These are phyloP conservation scores for Hypena proboscidalis DNA, from an alignment of 2,888 invertebrate genomes.

Conservation along the genomic window DNA sequence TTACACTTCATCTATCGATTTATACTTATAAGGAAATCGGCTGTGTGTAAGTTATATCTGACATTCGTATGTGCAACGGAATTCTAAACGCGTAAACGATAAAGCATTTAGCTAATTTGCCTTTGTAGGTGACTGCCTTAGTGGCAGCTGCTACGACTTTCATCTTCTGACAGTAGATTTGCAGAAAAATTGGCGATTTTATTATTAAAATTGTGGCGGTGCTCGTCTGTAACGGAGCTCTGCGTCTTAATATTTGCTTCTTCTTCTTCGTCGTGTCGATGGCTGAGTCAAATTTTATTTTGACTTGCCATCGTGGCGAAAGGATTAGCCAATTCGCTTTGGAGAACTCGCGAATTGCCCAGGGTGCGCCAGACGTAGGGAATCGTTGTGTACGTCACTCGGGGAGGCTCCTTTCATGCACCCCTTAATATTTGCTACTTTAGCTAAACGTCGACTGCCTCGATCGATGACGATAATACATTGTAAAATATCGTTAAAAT, in stretches of 20 bases:
- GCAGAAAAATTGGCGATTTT: neutral
- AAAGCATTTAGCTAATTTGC: neutral
- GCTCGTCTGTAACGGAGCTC: neutral
- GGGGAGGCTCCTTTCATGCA: too few relatives aligned
- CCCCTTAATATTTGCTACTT: too few relatives aligned
- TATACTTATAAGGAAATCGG: neutral
- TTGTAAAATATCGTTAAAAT: too few relatives aligned
- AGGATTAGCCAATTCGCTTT: neutral
- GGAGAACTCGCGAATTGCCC: too few relatives aligned
- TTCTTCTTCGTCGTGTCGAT: neutral
- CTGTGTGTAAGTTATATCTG: neutral
- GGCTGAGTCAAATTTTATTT: too few relatives aligned
- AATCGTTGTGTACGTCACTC: too few relatives aligned
- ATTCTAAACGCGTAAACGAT: neutral
- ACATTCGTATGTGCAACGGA: too few relatives aligned
- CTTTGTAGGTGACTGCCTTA: neutral
- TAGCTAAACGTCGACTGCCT: too few relatives aligned
- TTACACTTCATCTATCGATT: conserved; percentile 1
- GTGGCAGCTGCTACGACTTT: neutral
- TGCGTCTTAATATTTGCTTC: neutral
- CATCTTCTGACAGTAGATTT: neutral
- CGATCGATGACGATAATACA: too few relatives aligned
- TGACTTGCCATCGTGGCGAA: neutral
- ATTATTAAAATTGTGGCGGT: neutral
- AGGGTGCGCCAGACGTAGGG: too few relatives aligned